Conservation (phyloP, 2,888 invertebrate genomes). For the Iphiclides podalirius region DNA sequence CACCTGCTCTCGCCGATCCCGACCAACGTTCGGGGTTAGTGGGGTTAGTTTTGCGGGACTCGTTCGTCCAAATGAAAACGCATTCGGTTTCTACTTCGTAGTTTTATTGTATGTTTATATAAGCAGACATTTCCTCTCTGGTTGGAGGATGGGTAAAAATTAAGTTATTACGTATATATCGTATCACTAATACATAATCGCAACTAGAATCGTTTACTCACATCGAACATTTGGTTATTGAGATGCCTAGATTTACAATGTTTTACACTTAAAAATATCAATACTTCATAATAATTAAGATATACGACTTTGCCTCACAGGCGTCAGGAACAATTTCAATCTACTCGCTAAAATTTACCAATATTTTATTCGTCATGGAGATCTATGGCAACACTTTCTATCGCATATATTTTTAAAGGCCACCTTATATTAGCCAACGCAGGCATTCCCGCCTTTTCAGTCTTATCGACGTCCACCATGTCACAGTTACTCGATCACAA, state of each 20-base stretch:
- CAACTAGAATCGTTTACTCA: conserved; percentile 78
- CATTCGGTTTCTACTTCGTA: conserved; percentile 66
- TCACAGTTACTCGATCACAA: not conserved
- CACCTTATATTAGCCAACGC: conserved; percentile 29
- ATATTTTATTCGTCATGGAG: conserved; percentile 61
- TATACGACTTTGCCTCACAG: conserved; percentile 74
- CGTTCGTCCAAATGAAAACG: conserved; percentile 27
- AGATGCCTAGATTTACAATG: conserved; percentile 65
- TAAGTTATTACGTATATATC: conserved; percentile 79
- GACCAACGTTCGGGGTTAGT: no score
- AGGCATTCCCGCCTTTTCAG: conserved; percentile 18
- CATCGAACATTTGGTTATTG: conserved; percentile 78
- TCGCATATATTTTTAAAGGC: conserved; percentile 64
- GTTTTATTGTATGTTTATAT: conserved; percentile 76
- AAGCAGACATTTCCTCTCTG: conserved; percentile 73
- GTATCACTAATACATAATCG: conserved; percentile 78
- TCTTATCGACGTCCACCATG: conserved; percentile 12
- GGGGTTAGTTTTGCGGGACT: not conserved
- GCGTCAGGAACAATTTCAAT: conserved; percentile 78
- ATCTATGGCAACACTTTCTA: conserved; percentile 63
- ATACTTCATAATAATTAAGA: conserved; percentile 58
- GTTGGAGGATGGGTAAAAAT: conserved; percentile 64
- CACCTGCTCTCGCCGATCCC: no score
- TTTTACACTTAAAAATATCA: conserved; percentile 62
- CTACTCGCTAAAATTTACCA: conserved; percentile 75